Base-by-base conservation (phyloP, 2,888 invertebrate genomes). In the Parasteatoda lunata region DNA sequence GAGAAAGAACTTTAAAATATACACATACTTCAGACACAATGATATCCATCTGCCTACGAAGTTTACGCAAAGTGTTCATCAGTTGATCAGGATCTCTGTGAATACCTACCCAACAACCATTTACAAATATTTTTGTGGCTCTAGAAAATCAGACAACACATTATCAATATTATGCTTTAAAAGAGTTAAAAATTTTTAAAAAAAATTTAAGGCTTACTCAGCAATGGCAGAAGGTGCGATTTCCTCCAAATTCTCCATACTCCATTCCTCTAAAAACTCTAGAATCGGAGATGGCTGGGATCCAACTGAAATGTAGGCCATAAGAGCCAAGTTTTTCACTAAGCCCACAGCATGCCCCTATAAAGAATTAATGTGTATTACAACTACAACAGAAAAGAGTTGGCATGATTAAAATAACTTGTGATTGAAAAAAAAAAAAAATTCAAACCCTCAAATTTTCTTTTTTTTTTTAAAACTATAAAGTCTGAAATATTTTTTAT, bases 241-340 rank as follows among this genome's bases (percentile, higher is more conserved):
- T 94, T 99, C 99, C 93, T 99, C 99, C 89, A 99, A 94, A 92
- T 99, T 99, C 93, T 99, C 99, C 99, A 99, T 99, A 76, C 98
- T 98, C 99, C 99, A 99, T 92, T 99, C 99, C 92, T 99, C 99
- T 94, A 99, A 98, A 93, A 99, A 99, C 94, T 99, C 99, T 80
- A 99, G 93, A 93, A 99, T 99, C 1, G 99, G 99, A 9, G 98
- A 98, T 0, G 99, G 99, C 92, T 99, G 98, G 73, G 98, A 99
- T 89, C 99, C 99, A 78, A 99, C 99, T 89, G 99, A 99, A 90
- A 99, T 99, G 91, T 99, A 99, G 4, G 99, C 98, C 99, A 99
- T 99, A 71, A 99, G 93, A 0, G 99, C 99, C 70, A 99, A 93
- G 93, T 99, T 99, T 92, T 99, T 99, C 54, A 99, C 99, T 88